Evolutionary conservation across 2,113 vertebrate genomes (phyloP).

Genomic region (Empidonax alnorum): DNA sequence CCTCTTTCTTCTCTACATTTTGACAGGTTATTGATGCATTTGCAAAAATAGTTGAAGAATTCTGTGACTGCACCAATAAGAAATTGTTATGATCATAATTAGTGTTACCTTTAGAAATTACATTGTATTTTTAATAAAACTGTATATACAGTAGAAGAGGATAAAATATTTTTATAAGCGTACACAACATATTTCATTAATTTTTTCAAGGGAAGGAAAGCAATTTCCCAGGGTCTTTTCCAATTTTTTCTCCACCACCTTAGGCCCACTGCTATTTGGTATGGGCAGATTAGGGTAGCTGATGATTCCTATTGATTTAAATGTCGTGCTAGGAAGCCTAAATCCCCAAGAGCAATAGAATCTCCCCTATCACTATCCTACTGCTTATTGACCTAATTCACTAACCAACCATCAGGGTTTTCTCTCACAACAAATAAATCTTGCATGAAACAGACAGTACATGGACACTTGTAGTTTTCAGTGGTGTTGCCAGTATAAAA

Average conservation of each 20-base stretch:
- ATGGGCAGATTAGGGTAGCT: conserved; percentile 40
- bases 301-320: conserved; percentile 69
- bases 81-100: background rate
- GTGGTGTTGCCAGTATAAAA: background rate
- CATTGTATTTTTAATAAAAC: background rate
- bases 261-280: conserved; percentile 38
- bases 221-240: conserved; percentile 6
- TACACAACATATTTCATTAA: background rate
- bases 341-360: conserved; percentile 70
- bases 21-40: background rate
- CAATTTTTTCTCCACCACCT: conserved; percentile 41
- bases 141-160: background rate
- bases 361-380: conserved; percentile 68
- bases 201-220: background rate
- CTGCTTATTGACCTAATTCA: conserved; percentile 73
- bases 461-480: conserved; percentile 4
- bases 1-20: background rate
- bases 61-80: background rate
- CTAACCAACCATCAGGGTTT: conserved; percentile 69
- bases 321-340: conserved; percentile 61
- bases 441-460: conserved; percentile 63
- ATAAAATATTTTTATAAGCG: background rate
- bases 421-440: conserved; percentile 69
- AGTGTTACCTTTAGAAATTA: background rate
- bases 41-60: background rate